Conservation (phyloP, 2,888 invertebrate species). For the Stramonita haemastoma region DNA sequence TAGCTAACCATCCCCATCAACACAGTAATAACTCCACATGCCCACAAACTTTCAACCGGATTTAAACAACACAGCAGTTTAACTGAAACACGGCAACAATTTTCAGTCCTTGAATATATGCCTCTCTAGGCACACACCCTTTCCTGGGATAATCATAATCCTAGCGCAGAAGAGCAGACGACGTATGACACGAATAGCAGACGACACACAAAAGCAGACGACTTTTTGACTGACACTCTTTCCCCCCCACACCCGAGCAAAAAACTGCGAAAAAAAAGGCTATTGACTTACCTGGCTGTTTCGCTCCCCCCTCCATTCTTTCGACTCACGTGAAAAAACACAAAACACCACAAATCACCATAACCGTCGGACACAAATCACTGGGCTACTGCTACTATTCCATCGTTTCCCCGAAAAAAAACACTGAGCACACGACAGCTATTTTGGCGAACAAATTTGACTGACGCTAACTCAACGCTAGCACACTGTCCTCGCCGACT, state of each 20-base stretch:
- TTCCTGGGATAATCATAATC: neutral
- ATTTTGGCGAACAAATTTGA: neutral
- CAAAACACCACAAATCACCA: conserved; percentile 20
- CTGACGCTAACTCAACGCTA: neutral
- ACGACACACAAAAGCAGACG: neutral
- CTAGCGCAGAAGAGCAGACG: neutral
- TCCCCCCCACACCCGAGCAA: neutral
- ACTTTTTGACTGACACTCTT: neutral
- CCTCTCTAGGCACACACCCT: neutral
- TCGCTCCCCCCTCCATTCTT: conserved; percentile 24
- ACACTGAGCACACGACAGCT: neutral
- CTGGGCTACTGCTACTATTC: neutral
- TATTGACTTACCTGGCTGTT: conserved; percentile 9
- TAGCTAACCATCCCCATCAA: too few relatives aligned
- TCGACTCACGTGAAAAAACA: conserved; percentile 1
- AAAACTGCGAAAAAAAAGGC: neutral
- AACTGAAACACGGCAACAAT: neutral
- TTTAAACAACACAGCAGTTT: neutral
- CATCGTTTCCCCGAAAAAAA: neutral
- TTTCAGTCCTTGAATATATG: neutral
- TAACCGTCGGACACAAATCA: conserved; percentile 27
- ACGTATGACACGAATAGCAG: neutral
- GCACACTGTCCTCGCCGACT: neutral
- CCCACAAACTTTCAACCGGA: neutral
- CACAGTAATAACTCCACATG: neutral